These are phyloP conservation scores for Spilogale gracilis DNA, from an alignment of 2,113 vertebrate species.

Conservation along the genomic window DNA sequence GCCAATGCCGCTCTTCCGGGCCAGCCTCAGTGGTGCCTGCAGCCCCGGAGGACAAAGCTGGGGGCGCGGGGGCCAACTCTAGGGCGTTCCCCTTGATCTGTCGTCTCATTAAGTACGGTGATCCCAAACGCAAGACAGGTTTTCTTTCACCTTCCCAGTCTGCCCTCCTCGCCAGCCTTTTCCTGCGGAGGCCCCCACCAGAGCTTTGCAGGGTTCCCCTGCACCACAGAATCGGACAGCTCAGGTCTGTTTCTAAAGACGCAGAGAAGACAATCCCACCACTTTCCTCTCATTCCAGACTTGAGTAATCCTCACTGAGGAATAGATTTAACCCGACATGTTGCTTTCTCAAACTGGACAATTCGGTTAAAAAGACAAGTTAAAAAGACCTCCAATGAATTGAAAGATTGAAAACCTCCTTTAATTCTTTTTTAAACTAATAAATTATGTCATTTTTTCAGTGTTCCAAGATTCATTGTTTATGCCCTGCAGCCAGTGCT, in stretches of 20 bases:
- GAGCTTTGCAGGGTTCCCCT: not conserved
- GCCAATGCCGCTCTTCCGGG: not conserved
- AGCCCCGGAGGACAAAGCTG: not conserved
- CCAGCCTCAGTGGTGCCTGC: not conserved
- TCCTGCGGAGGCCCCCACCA: not conserved
- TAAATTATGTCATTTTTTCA: too few relatives aligned
- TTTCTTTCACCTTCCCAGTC: not conserved
- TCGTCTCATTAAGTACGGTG: not conserved
- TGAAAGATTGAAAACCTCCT: not conserved
- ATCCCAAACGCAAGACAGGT: not conserved
- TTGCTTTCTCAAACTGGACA: not conserved
- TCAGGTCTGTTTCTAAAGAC: not conserved
- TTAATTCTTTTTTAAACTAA: not conserved
- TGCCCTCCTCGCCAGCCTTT: not conserved
- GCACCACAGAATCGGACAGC: not conserved
- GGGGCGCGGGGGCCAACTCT: not conserved
- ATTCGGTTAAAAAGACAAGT: not conserved
- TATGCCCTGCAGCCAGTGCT: too few relatives aligned
- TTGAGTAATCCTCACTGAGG: not conserved
- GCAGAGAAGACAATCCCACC: not conserved
- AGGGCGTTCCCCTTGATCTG: too few relatives aligned
- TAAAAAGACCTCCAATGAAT: not conserved
- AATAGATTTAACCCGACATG: not conserved
- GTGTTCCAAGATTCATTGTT: too few relatives aligned
- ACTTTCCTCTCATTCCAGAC: not conserved